phyloP scores from a whole-genome alignment of 2,888 invertebrate genomes.

The Ecdyonurus torrentis region DNA sequence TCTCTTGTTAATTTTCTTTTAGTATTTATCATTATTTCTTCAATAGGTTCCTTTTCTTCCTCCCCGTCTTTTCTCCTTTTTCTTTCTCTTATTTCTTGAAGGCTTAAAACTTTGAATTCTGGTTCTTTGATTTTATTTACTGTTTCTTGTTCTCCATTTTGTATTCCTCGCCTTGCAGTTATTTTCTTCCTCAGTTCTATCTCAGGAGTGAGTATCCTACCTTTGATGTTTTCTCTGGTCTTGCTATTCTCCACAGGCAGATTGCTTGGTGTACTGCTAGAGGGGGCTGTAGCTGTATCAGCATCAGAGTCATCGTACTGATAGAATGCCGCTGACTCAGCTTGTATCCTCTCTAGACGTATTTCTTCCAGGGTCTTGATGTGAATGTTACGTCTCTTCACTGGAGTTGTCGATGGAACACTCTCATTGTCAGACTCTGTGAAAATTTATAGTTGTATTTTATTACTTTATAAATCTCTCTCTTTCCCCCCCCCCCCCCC shows the following conservation, averaged over 20 bases:
- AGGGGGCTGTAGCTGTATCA: background rate
- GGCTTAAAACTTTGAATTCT: slow-evolving; percentile 33
- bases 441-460: too few species aligned
- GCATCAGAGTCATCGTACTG: slow-evolving; percentile 30
- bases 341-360: slow-evolving; percentile 49
- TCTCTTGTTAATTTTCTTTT: too few species aligned
- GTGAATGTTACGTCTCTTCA: slow-evolving; percentile 25
- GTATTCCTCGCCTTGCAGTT: background rate
- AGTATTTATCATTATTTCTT: too few species aligned
- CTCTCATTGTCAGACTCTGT: slow-evolving; percentile 66
- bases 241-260: background rate
- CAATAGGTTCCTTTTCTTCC: too few species aligned
- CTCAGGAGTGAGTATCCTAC: background rate
- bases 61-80: slow-evolving; percentile 11
- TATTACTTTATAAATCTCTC: too few species aligned
- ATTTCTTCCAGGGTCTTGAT: slow-evolving; percentile 52
- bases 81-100: slow-evolving; percentile 30
- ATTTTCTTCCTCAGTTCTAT: background rate
- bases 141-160: background rate
- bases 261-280: background rate
- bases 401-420: slow-evolving; percentile 42
- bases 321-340: slow-evolving; percentile 54
- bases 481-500: too few species aligned
- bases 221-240: background rate
- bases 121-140: background rate